These are phyloP conservation scores for Himalopsyche anomala DNA, from an alignment of 2,888 invertebrate species.

Conservation along the genomic window DNA sequence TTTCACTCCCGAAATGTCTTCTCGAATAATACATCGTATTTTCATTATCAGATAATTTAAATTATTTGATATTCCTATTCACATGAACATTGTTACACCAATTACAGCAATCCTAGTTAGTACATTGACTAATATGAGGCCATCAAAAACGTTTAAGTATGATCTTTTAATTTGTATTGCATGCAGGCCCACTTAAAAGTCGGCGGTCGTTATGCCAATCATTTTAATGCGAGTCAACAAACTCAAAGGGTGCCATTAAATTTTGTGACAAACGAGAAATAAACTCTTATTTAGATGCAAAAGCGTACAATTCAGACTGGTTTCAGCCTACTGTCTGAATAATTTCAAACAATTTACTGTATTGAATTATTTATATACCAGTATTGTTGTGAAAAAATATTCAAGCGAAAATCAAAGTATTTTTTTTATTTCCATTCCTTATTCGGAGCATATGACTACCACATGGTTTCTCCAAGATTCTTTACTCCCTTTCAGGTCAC, in stretches of 20 bases:
- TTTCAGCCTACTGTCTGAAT: not conserved
- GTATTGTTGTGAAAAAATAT: too few species aligned
- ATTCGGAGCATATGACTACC: too few species aligned
- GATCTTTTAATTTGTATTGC: constrained; percentile 31
- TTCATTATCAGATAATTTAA: not conserved
- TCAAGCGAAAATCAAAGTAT: too few species aligned
- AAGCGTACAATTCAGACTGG: not conserved
- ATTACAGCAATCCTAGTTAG: too few species aligned
- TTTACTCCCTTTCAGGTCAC: too few species aligned
- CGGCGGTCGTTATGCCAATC: constrained; percentile 34
- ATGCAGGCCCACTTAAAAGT: constrained; percentile 7
- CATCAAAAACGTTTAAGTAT: constrained; percentile 3
- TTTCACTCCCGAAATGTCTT: not conserved
- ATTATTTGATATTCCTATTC: not conserved
- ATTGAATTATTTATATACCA: too few species aligned
- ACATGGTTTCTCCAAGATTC: too few species aligned
- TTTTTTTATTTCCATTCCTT: too few species aligned
- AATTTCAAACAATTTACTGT: too few species aligned
- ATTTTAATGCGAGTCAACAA: constrained; percentile 41
- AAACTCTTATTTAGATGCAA: constrained; percentile 24
- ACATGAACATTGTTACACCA: too few species aligned
- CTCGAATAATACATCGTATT: not conserved
- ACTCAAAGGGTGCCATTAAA: constrained; percentile 29
- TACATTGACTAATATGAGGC: too few species aligned
- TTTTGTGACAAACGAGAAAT: constrained; percentile 34